Base-by-base conservation (phyloP, 2,888 invertebrate species). In the Dromius quadrimaculatus region DNA sequence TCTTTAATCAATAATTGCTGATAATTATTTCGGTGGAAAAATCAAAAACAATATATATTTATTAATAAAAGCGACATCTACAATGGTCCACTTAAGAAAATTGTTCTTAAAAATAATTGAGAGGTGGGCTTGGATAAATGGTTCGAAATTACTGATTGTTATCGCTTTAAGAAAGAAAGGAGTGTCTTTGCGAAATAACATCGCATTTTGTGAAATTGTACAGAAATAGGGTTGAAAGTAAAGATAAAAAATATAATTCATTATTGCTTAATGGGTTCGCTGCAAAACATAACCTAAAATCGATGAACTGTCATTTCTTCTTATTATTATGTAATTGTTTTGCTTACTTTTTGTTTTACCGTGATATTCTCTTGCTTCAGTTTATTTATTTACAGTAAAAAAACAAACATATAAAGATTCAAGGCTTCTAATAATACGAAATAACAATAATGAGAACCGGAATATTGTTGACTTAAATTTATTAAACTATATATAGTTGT, bases 21-120 rank as follows among this genome's bases (percentile, higher is more conserved):
- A n/a, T 8, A 19, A 19, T 19, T 47, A 22, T 6, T 47, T 47
- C 23, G 20, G 23, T n/a, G 22, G 22, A 54, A 54, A 43, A 54
- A 47, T 47, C 47, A 47, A 47, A 47, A 54, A 28, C 13, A 15
- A 41, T 41, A 41, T 2, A 15, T 28, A 28, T 54, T 54, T 54
- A 47, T 11, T 47, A 11, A 28, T 54, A 28, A 28, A 23, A 54
- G 28, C 50, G 62, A 62, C 43, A 20, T 41, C 13, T 62, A 34
- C 43, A 62, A 62, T 64, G 50, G 50, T 45, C 47, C 64, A 64
- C 45, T 47, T 64, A 64, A 19, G 64, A 64, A 64, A 34, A 64
- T 47, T 64, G 45, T 64, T 36, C 45, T 34, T 43, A 47, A 62
- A 43, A 47, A 64, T 64, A 64, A 64, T 64, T 64, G 47, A 19